Evolutionary conservation across 2,888 invertebrate genomes (phyloP), one percentile per base, ranked within the genome.

Genomic region (Uloborus plumipes): DNA sequence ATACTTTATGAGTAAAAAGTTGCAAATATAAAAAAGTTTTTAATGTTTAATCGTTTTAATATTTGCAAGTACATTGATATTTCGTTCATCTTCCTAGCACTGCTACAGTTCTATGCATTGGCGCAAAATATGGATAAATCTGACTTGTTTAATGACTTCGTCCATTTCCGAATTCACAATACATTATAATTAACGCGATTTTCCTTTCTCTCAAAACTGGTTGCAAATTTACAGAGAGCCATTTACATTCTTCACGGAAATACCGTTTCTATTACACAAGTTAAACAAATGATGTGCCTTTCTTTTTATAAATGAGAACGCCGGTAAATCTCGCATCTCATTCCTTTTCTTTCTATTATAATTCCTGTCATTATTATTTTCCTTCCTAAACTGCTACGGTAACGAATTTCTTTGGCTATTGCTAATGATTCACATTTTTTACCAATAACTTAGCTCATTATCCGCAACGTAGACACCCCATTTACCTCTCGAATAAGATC

Each of bases 381-480:
- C 62, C 39, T 15, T 22, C 20, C 49, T 70, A 77, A 77, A 77
- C 69, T 64, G 58, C 70, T 62, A 55, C 64, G 64, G 77, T 70
- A 70, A 77, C 70, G 70, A 70, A 69, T 77, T 70, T 70, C 49
- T 55, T 67, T 58, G 65, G 59, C 55, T 59, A 50, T 31, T 70
- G 47, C 77, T 77, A 70, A 77, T 77, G 77, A 65, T 62, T 77
- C 70, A 26, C 64, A 22, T 69, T 70, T 70, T 76, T 65, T 77
- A 47, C 77, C 64, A 53, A 70, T 77, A 77, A 64, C 55, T 77
- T 77, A 70, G 62, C 77, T 77, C 64, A 77, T 77, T 77, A 77
- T 70, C 64, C 26, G 64, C 39, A 39, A 39, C 53, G 62, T 20
- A 70, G 70, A 70, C 26, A 70, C 77, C 69, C 64, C 64, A 74